phyloP scores from a whole-genome alignment of 53 echinoderm and acorn worm genomes.

The Paelopatides confundens region DNA sequence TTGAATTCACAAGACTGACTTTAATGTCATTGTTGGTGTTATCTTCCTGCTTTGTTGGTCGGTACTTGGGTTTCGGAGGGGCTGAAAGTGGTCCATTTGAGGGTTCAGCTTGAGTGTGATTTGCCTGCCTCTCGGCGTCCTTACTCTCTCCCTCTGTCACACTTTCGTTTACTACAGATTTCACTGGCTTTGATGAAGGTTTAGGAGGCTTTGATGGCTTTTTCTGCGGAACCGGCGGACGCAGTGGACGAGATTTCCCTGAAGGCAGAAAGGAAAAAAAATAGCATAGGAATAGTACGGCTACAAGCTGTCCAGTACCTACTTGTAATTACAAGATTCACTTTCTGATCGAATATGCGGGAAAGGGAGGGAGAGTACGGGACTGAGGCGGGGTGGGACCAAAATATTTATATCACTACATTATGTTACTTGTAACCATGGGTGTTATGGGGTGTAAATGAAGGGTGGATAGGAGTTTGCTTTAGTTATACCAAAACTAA shows the following conservation, averaged over 20 bases:
- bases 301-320: too few species aligned
- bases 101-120: neutral
- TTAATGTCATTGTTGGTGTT: neutral
- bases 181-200: neutral
- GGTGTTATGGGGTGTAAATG: too few species aligned
- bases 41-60: too few species aligned
- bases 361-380: too few species aligned
- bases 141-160: neutral
- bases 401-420: too few species aligned
- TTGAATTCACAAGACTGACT: neutral
- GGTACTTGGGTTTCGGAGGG: neutral
- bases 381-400: too few species aligned
- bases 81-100: neutral
- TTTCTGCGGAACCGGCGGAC: neutral
- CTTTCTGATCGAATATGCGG: too few species aligned
- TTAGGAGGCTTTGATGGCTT: constrained; percentile 13
- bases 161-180: neutral
- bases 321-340: too few species aligned
- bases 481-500: too few species aligned
- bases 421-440: too few species aligned
- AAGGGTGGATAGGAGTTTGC: too few species aligned
- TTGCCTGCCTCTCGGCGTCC: neutral
- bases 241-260: neutral
- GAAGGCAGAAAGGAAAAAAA: neutral
- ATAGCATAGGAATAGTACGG: too few species aligned